These are phyloP conservation scores for Danio rerio DNA, from an alignment of 2,113 vertebrate species.

Conservation along the genomic window DNA sequence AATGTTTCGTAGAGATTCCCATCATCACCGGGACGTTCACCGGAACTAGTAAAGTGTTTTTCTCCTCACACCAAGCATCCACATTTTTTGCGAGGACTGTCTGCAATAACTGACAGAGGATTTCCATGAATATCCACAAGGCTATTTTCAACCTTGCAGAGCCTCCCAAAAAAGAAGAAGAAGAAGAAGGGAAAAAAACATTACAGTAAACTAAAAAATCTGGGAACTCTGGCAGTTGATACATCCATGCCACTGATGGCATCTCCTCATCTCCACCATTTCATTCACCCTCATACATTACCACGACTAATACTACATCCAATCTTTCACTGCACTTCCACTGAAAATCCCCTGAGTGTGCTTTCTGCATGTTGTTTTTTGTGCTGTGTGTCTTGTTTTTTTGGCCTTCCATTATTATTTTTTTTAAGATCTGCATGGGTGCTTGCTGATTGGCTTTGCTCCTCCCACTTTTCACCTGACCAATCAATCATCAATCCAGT, in stretches of 20 bases:
- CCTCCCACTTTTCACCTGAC: neutral
- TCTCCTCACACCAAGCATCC: constrained; percentile 72
- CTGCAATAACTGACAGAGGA: constrained; percentile 85
- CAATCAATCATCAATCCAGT: constrained; percentile 5
- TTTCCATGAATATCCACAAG: constrained; percentile 76
- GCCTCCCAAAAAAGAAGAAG: constrained; percentile 57
- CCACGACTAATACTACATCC: constrained; percentile 76
- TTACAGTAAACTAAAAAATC: constrained; percentile 65
- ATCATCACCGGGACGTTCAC: constrained; percentile 71
- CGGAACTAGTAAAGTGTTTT: constrained; percentile 65
- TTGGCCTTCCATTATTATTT: constrained; percentile 31
- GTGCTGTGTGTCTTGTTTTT: constrained; percentile 58
- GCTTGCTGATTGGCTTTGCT: constrained; percentile 34
- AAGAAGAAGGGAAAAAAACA: constrained; percentile 12
- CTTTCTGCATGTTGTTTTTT: constrained; percentile 81
- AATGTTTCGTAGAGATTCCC: constrained; percentile 20
- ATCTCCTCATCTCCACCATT: constrained; percentile 79
- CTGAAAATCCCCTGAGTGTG: constrained; percentile 63
- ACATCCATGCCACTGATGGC: constrained; percentile 89
- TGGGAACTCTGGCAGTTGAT: constrained; percentile 85
- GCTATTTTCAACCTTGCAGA: constrained; percentile 42
- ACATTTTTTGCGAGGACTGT: constrained; percentile 82
- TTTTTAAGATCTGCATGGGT: constrained; percentile 27
- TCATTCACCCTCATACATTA: constrained; percentile 59
- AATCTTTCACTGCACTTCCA: constrained; percentile 71